Base-by-base conservation (phyloP, 1,140 invertebrate species). In the Anadara kagoshimensis region DNA sequence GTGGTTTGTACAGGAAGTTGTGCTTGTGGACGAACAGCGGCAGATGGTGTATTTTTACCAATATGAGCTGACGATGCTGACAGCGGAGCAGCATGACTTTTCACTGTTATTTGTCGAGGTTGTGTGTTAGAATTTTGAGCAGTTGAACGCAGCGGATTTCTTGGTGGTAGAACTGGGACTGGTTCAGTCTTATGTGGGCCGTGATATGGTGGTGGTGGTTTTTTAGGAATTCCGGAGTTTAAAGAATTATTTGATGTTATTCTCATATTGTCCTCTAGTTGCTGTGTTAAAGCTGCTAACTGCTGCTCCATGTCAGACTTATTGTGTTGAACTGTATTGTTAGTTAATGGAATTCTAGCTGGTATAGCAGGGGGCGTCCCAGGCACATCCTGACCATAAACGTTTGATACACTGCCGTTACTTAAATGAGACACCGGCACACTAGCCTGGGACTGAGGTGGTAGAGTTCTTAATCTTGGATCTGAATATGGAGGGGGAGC, bases 1-100 rank as follows among this genome's bases (percentile, higher is more conserved):
- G 95, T 97, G 18, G 97, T 93, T 90, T 94, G 96, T 80, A 95
- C 97, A 1, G 95, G 95, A 57, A 97, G 93, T 93, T 87, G 96
- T 95, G 1, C 45, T 22, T 75, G 71, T 29, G 76, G 70, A 18
- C 68, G 54, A 20, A 73, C 69, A 1, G 74, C 66, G 18, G 62
- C 71, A 45, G 77, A 77, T 26, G 75, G 74, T 8, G 80, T 73
- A 29, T 45, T 72, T n/a, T 65, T 49, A 11, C 64, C 66, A 12
- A 47, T 54, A 20, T 68, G 51, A 47, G 53, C 59, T 20, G 62
- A n/a, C 8, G 56, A 58, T 47, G 67, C 47, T 0, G 61, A 53
- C 18, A 70, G 29, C 12, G 66, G 54, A 29, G 62, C 68, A 16
- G 61, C 26, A n/a, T n/a, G n/a, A n/a, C n/a, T n/a, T n/a, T n/a